phyloP scores from a whole-genome alignment of 2,113 vertebrate species.

The Pangasianodon hypophthalmus region DNA sequence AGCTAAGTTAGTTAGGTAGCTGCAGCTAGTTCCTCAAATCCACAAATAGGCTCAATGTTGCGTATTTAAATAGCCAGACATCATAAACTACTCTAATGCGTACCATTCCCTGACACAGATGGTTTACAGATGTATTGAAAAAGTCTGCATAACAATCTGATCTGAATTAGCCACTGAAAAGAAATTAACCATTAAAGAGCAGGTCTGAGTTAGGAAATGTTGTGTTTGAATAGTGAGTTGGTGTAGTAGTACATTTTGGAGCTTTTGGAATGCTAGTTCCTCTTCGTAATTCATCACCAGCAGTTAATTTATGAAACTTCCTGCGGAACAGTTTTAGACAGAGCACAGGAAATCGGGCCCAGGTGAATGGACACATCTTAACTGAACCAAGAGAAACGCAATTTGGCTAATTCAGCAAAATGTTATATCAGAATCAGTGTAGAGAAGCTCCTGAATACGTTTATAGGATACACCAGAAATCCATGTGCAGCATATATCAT shows the following conservation, averaged over 20 bases:
- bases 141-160: neutral
- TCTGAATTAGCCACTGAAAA: neutral
- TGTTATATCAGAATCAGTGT: neutral
- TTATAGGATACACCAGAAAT: neutral
- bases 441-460: neutral
- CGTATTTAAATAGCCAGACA: neutral
- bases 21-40: neutral
- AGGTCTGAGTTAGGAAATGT: neutral
- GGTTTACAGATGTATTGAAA: neutral
- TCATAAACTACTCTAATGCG: neutral
- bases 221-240: neutral
- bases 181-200: neutral
- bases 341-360: neutral
- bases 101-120: neutral
- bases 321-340: neutral
- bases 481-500: neutral
- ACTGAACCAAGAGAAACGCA: neutral
- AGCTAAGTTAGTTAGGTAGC: neutral
- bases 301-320: slow-evolving; percentile 11
- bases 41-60: neutral
- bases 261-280: neutral
- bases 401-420: neutral
- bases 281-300: neutral
- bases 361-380: neutral
- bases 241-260: neutral